Base-by-base conservation (phyloP, 2,888 invertebrate genomes). In the Julus scandinavius region DNA sequence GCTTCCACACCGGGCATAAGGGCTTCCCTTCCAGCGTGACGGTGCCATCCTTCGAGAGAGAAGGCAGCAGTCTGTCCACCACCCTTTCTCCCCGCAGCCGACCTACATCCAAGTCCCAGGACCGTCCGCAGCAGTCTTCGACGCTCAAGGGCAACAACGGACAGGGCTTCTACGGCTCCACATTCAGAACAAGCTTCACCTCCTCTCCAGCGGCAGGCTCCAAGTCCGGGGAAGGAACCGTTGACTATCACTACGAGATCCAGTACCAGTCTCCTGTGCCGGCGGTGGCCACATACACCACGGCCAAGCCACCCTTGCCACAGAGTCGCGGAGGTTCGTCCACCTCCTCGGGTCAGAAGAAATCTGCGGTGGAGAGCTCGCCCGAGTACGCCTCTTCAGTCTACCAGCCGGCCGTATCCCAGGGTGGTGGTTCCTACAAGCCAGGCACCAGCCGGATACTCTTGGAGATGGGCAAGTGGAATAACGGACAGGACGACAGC, bases 11-110 rank as follows among this genome's bases (percentile, higher is more conserved):
- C 13, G 88, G 88, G 5, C 88, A 88, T 50, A 83, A 84, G 49
- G 88, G 88, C 38, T 88, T 29, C n/a, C 88, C 88, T 11, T 88
- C 88, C 15, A 84, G 84, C 29, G 88, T 88, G 15, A 88, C 88
- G 4, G 49, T 50, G 29, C 88, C 88, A 9, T 6, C 45, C 87
- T 41, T 80, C 80, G 85, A 45, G 9, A 40, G 45, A 15, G 40
- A 20, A 6, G 38, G 11, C n/a, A 6, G 20, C 38, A 13, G 45
- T 7, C 49, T 40, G n/a, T 41, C 45, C 5, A 41, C 41, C 41
- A 41, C 41, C 2, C 41, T 85, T 13, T 17, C 49, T 40, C 85
- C 85, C 17, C 41, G 85, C 85, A 49, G 17, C 41, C 41, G 41
- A 17, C 9, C 45, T 2, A 7, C 7, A 41, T 87, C 72, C 87